A percentile compares a stretch with the other conserved stretches of the same genome.
These are phyloP conservation scores for Diabrotica undecimpunctata DNA, from an alignment of 1,140 invertebrate genomes.

Conservation along the genomic window DNA sequence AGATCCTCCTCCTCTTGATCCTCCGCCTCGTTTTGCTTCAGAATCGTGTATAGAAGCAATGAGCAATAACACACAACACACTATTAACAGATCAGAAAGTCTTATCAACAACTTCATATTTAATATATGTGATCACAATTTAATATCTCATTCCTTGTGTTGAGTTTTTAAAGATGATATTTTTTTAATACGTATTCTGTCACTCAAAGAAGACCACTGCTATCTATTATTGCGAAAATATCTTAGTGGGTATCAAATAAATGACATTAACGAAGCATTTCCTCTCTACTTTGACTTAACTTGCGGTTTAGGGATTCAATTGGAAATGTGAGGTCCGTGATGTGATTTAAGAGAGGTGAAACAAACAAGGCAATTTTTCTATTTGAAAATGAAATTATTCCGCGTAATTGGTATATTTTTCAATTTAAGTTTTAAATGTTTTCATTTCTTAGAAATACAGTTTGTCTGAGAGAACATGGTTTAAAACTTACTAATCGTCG, in stretches of 20 bases:
- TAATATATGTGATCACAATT: too few relatives aligned
- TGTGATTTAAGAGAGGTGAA: background rate
- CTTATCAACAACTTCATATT: constrained; percentile 15
- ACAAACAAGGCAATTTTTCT: constrained; percentile 3
- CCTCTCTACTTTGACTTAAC: background rate
- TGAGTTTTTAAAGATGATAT: too few relatives aligned
- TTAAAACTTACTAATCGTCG: too few relatives aligned
- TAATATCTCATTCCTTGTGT: too few relatives aligned
- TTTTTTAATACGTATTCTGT: too few relatives aligned
- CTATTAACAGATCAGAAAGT: background rate
- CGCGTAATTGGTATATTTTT: too few relatives aligned
- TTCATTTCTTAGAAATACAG: too few relatives aligned
- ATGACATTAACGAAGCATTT: background rate
- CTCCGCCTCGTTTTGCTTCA: constrained; percentile 3
- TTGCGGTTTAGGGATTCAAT: background rate
- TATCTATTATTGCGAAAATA: background rate
- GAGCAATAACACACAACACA: constrained; percentile 18
- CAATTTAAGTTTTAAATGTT: too few relatives aligned
- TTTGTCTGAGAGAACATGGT: too few relatives aligned
- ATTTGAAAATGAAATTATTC: background rate
- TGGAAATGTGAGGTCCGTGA: background rate
- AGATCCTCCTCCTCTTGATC: constrained; percentile 9
- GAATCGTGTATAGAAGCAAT: background rate
- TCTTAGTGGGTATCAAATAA: background rate
- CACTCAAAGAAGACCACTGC: too few relatives aligned